Conservation (phyloP, 2,113 vertebrate genomes). For the Cyprinodon tularosa region DNA sequence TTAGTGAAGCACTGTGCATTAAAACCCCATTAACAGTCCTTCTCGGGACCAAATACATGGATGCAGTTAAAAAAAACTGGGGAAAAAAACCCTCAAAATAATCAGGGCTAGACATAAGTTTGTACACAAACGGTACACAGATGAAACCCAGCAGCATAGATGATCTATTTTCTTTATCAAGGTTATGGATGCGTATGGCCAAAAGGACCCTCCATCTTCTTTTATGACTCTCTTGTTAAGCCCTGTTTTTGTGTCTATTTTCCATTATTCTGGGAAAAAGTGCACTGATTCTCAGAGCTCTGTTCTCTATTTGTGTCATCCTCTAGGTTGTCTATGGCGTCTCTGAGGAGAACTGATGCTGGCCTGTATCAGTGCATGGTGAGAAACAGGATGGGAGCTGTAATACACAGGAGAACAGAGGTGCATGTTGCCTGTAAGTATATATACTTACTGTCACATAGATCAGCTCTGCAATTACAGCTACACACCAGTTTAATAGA, state of each 20-base stretch:
- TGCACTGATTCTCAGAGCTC: neutral
- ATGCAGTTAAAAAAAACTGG: slow-evolving; percentile 23
- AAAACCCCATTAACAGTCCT: slow-evolving; percentile 68
- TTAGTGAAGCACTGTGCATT: slow-evolving; percentile 71
- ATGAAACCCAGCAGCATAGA: slow-evolving; percentile 7
- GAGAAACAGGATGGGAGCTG: slow-evolving; percentile 88
- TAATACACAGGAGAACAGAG: slow-evolving; percentile 85
- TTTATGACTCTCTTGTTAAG: slow-evolving; percentile 5
- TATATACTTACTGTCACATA: slow-evolving; percentile 2
- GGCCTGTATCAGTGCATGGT: slow-evolving; percentile 88
- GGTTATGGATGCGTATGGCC: slow-evolving; percentile 47
- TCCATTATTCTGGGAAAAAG: neutral
- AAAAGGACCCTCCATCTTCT: slow-evolving; percentile 27
- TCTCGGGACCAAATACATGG: slow-evolving; percentile 33
- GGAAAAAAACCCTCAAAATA: slow-evolving; percentile 10
- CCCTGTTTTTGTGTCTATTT: slow-evolving; percentile 5
- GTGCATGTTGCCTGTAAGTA: slow-evolving; percentile 92
- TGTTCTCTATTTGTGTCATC: slow-evolving; percentile 23
- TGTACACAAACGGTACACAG: slow-evolving; percentile 13
- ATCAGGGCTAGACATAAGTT: slow-evolving; percentile 12
- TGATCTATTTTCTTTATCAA: slow-evolving; percentile 42
- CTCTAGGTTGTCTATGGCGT: slow-evolving; percentile 81
- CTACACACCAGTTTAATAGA: too few relatives aligned
- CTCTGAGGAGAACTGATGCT: slow-evolving; percentile 80
- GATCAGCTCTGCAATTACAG: neutral